Base-by-base conservation (phyloP, 2,888 invertebrate genomes). In the Drosophila affinis region DNA sequence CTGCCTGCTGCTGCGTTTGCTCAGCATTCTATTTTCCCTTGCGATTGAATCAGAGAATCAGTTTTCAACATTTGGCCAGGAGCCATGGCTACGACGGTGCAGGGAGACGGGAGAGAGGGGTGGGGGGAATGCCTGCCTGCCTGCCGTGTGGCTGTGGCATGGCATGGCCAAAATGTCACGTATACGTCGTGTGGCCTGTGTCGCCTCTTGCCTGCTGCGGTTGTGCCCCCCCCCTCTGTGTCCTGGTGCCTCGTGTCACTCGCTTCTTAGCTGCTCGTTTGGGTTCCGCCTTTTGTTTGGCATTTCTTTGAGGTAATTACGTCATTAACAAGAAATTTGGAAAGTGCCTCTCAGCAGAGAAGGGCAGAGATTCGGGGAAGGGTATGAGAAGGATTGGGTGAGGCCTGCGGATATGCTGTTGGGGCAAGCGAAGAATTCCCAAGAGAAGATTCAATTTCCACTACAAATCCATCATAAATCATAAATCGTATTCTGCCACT, bases 171-270 rank as follows among this genome's bases (percentile, higher is more conserved):
- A 89, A 87, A 87, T 84, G 86, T 84, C 88, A 89, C 83, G 88
- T 87, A 84, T 89, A 89, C 89, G 89, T 80, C 89, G 87, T 84
- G 83, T 84, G 83, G 89, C 82, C 87, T 78, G 81, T 73, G 74
- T 49, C 47, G 48, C 52, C 72, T 65, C 63, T 53, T 52, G 47
- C 52, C 72, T 56, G 52, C 14, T 32, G 29, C 34, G 48, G 32
- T 54, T 54, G 34, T 61, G n/a, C 53, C 70, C 49, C 70, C 49
- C 70, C 45, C 34, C 34, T 44, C 18, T 18, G 18, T 58, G 60
- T 46, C 59, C 39, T 39, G 7, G 39, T 39, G 39, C 2, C 39
- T 6, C 39, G 39, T 14, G 39, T 39, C 39, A 39, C 7, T 39
- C 39, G 39, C 47, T 58, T 32, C 48, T 48, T 9, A 14, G 58